Conservation (phyloP, 1,140 invertebrate genomes). For the Centruroides sculpturatus region DNA sequence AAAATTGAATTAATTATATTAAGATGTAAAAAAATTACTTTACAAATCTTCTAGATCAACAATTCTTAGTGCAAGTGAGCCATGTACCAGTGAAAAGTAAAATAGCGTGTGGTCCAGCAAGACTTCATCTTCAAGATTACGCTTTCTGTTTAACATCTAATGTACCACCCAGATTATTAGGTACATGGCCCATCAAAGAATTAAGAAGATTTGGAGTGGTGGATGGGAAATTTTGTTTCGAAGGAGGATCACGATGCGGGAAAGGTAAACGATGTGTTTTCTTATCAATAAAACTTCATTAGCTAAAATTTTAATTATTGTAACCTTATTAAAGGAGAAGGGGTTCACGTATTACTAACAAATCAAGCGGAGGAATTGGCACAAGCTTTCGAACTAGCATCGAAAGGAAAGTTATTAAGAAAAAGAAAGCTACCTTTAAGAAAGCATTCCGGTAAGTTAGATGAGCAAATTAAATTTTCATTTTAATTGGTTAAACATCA, state of each 20-base stretch:
- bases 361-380: slow-evolving; percentile 60
- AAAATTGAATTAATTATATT: too few relatives aligned
- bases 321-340: slow-evolving; percentile 40
- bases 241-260: slow-evolving; percentile 73
- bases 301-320: not conserved
- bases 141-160: slow-evolving; percentile 65
- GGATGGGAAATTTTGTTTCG: slow-evolving; percentile 73
- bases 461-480: too few relatives aligned
- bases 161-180: slow-evolving; percentile 56
- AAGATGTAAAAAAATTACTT: too few relatives aligned
- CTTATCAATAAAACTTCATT: not conserved
- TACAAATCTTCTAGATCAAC: slow-evolving; percentile 38
- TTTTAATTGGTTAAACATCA: too few relatives aligned
- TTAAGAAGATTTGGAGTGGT: slow-evolving; percentile 69
- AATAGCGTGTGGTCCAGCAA: slow-evolving; percentile 53
- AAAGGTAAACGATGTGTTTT: slow-evolving; percentile 32
- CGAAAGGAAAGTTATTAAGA: slow-evolving; percentile 44
- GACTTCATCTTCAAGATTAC: slow-evolving; percentile 60
- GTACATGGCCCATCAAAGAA: slow-evolving; percentile 60
- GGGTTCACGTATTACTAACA: slow-evolving; percentile 57
- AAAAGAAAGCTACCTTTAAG: slow-evolving; percentile 11
- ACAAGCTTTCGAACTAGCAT: slow-evolving; percentile 52
- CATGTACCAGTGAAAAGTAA: slow-evolving; percentile 55
- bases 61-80: slow-evolving; percentile 62
- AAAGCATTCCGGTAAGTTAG: slow-evolving; percentile 9